A percentile compares a stretch with the other conserved stretches of the same genome.
Conservation (phyloP, 1,140 invertebrate species). For the Nephotettix cincticeps region DNA sequence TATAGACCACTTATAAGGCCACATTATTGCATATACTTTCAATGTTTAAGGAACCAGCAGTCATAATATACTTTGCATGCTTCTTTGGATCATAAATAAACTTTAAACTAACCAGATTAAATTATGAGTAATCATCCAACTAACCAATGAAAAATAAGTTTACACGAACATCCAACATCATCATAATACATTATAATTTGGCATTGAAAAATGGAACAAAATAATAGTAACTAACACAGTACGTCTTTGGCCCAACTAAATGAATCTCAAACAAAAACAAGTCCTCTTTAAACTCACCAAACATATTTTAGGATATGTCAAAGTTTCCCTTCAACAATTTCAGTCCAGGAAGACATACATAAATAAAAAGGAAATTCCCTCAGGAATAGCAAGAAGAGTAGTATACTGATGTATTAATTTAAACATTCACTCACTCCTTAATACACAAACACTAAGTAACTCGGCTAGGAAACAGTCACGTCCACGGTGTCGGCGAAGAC, state of each 20-base stretch:
- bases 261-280: conserved; percentile 12
- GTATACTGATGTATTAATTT: conserved; percentile 1
- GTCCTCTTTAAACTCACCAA: background rate
- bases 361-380: background rate
- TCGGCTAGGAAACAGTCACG: conserved; percentile 1
- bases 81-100: background rate
- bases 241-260: conserved; percentile 1
- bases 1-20: conserved; percentile 10
- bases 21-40: conserved; percentile 18
- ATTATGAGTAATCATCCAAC: background rate
- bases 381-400: background rate
- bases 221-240: background rate
- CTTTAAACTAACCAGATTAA: background rate
- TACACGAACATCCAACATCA: background rate
- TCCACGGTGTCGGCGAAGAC: background rate
- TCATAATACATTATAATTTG: background rate
- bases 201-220: conserved; percentile 14
- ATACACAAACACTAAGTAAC: conserved; percentile 9
- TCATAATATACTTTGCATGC: background rate
- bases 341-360: background rate
- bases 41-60: conserved; percentile 1
- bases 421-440: background rate
- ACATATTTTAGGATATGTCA: background rate
- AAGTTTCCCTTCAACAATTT: background rate
- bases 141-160: background rate